Percentiles rank a stretch among this genome's conserved stretches.
These are phyloP conservation scores for Hyppa rectilinea DNA, from an alignment of 2,888 invertebrate species.

Conservation along the genomic window DNA sequence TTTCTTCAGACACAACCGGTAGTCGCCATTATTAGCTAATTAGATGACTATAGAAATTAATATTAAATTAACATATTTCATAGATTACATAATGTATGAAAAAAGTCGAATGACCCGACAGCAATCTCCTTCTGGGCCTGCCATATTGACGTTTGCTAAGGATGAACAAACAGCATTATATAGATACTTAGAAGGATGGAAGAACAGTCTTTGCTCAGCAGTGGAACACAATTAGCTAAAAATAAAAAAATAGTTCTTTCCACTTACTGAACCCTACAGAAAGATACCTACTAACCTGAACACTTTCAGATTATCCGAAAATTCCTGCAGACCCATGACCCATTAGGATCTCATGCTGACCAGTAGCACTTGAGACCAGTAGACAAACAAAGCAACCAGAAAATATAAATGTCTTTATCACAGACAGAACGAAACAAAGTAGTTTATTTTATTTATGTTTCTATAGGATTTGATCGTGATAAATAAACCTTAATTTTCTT, in stretches of 20 bases:
- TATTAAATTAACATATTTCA: neutral
- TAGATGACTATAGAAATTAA: slow-evolving; percentile 6
- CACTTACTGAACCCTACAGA: no score
- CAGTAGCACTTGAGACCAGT: no score
- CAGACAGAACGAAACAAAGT: neutral
- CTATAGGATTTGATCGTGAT: neutral
- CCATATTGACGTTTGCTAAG: neutral
- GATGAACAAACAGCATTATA: neutral
- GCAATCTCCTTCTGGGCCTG: neutral
- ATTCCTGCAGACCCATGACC: no score
- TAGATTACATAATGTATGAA: neutral
- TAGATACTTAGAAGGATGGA: neutral
- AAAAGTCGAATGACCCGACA: neutral
- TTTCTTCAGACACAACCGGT: neutral
- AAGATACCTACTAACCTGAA: no score
- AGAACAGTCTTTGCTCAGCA: neutral
- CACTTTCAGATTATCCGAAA: no score
- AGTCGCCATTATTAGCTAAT: slow-evolving; percentile 12
- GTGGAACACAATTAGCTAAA: no score
- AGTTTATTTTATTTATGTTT: neutral
- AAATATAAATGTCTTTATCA: no score
- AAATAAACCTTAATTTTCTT: neutral
- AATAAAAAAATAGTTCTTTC: no score
- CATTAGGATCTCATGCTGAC: no score
- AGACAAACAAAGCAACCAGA: no score